Conservation (phyloP, 2,888 invertebrate genomes). For the Drosophila austrosaltans region DNA sequence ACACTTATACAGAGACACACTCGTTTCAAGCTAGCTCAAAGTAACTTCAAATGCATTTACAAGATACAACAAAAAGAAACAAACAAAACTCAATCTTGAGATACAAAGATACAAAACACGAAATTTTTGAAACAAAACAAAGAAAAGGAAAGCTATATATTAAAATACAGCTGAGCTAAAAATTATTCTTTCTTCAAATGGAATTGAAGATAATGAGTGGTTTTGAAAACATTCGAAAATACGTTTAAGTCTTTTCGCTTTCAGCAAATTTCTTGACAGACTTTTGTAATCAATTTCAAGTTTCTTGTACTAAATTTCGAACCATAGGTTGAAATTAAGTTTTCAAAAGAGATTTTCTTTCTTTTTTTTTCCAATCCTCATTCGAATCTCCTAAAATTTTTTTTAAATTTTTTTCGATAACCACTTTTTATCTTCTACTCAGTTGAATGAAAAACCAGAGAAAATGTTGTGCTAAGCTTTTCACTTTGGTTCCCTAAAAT, state of each 20-base stretch:
- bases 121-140: not conserved
- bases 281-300: too few relatives aligned
- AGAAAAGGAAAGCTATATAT: conserved; percentile 14
- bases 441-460: conserved; percentile 17
- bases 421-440: conserved; percentile 15
- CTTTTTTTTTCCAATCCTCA: too few relatives aligned
- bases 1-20: conserved; percentile 47
- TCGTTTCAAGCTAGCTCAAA: conserved; percentile 53
- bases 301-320: too few relatives aligned
- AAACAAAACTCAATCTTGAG: conserved; percentile 16
- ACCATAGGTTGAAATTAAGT: too few relatives aligned
- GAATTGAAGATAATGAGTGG: not conserved
- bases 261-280: not conserved
- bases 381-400: not conserved
- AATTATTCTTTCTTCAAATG: not conserved
- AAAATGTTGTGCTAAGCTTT: conserved; percentile 70
- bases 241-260: too few relatives aligned
- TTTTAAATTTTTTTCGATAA: not conserved
- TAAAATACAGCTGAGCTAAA: conserved; percentile 9
- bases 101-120: conserved; percentile 22
- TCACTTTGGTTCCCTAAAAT: conserved; percentile 56
- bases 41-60: conserved; percentile 53
- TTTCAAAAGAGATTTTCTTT: not conserved
- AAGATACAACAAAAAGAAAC: conserved; percentile 25
- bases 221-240: not conserved